Base-by-base conservation (phyloP, 2,797 vertebrate species). In the Danio choprae region DNA sequence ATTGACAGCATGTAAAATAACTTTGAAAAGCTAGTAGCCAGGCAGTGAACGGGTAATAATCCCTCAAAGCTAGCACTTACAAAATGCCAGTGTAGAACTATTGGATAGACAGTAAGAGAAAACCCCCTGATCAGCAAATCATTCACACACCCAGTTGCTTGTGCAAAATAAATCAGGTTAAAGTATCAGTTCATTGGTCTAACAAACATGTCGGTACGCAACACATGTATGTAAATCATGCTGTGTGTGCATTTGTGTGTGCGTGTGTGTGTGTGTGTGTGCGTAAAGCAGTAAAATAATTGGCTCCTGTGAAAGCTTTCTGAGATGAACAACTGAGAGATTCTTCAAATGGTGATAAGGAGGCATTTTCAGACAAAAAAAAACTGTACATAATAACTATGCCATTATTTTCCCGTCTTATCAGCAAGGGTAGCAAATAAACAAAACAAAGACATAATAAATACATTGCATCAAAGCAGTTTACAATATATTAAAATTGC, bases 401-500 rank as follows among this genome's bases (percentile, higher is more conserved):
- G 84, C 82, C 80, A 89, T 90, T 86, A 89, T 83, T 87, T 91
- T 89, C 92, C 90, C 89, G 87, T 88, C 87, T 91, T 93, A 88
- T 91, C 92, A 90, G 92, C 90, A 91, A 91, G 88, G 85, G 79
- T 91, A 91, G 91, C 86, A 93, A 91, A 93, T 89, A 93, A 92
- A 76, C 51, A 76, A 79, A 77, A 82, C 12, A 69, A 51, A 51
- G 79, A 63, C 48, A 1, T 80, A 87, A 95, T 94, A 95, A 94
- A 94, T 94, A 95, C 92, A 91, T 94, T 92, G 92, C 92, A 94
- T 94, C 86, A 89, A 94, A 94, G 93, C 92, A 90, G 90, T 93
- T 94, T 93, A 94, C 91, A 94, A 94, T 95, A 95, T 94, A 94
- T 94, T 94, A 94, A 93, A 93, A 90, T 93, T 82, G 90, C 91